phyloP scores from a whole-genome alignment of 2,113 vertebrate genomes.

The Smithornis capensis region DNA sequence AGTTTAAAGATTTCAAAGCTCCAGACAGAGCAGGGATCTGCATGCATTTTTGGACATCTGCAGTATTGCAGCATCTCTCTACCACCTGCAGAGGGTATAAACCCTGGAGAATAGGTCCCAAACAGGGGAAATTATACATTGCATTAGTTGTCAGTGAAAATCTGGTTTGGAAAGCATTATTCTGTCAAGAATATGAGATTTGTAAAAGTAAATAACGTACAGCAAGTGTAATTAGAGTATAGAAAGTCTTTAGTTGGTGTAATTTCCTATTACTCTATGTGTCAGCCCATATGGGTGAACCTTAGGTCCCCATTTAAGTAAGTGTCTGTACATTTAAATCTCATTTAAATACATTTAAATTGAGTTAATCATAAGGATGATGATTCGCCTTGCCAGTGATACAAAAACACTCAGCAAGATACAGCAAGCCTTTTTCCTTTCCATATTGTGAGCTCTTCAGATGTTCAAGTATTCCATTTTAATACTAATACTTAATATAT shows the following conservation, averaged over 20 bases:
- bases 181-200: background rate
- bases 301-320: background rate
- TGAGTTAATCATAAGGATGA: background rate
- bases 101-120: background rate
- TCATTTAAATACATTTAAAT: too few relatives aligned
- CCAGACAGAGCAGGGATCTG: background rate
- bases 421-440: background rate
- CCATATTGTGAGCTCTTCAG: background rate
- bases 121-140: background rate
- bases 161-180: background rate
- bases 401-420: background rate
- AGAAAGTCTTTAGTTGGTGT: background rate
- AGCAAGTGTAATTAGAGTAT: background rate
- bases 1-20: background rate
- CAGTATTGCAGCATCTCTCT: background rate
- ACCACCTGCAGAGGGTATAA: background rate
- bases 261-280: constrained; percentile 9
- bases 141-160: background rate
- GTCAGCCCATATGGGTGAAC: background rate
- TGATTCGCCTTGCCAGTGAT: background rate
- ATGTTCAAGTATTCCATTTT: background rate
- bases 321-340: background rate
- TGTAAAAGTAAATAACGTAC: background rate
- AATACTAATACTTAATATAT: background rate
- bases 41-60: background rate